Evolutionary conservation across 2,113 vertebrate genomes (phyloP), one percentile per base, ranked within the genome.

Genomic region (Alouatta palliata): DNA sequence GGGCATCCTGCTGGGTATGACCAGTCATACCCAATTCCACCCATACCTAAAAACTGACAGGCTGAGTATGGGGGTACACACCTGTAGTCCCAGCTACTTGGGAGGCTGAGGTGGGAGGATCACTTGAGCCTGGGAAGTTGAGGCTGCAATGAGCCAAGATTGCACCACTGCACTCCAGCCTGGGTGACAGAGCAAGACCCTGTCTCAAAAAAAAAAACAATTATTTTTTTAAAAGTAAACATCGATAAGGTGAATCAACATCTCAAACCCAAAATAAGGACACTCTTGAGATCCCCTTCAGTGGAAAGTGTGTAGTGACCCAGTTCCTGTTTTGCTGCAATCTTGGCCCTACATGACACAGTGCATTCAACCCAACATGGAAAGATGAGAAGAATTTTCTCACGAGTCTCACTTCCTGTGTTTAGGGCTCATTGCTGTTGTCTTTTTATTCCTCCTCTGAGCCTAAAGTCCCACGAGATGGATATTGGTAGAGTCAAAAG

Each of bases 381-480:
- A 93, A 70, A 93, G 40, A 11, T 47, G 93, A 64, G 37, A 80
- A 91, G 66, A 90, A 85, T 90, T 89, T 97, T 97, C 97, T 97
- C 97, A 97, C 3, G 43, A 86, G 27, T 73, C 52, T 90, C n/a
- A 45, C 73, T 97, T 97, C 96, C 93, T 92, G 83, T 95, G 71
- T 85, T 95, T 79, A 75, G 37, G 88, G 91, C 82, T 92, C 76
- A 49, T 77, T 94, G 66, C 93, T 61, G 37, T 84, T 95, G 17
- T 87, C 49, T 61, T 71, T 77, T 87, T 66, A 30, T 32, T 45
- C 43, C 45, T 84, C 21, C 80, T 83, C 35, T 66, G 92, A 73
- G 76, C 85, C 35, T 47, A 76, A 47, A 37, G 58, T 96, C 84
- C 81, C 79, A 7, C n/a, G 70, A 86, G 86, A 86, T 76, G 35